A percentile compares a stretch with the other conserved stretches of the same genome.
Conservation (phyloP, 2,888 invertebrate genomes). For the Acleris emargana region DNA sequence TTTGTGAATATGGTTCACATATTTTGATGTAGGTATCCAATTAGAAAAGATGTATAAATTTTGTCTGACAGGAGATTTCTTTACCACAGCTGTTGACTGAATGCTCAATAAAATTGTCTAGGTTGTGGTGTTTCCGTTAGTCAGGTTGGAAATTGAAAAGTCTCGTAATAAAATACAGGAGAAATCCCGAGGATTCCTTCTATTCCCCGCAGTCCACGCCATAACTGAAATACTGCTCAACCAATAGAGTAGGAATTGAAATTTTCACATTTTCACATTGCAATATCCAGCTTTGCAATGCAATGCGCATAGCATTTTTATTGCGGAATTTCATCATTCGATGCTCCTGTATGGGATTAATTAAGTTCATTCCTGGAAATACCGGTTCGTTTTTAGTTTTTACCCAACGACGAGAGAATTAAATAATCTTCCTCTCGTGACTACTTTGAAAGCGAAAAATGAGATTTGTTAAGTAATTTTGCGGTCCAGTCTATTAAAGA, state of each 20-base stretch:
- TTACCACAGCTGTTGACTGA: too few species aligned
- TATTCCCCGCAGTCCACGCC: conserved; percentile 14
- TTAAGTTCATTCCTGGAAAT: not conserved
- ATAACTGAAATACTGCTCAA: conserved; percentile 20
- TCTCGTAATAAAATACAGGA: conserved; percentile 4
- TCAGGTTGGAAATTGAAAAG: conserved; percentile 9
- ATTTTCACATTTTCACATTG: conserved; percentile 24
- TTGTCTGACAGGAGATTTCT: too few species aligned
- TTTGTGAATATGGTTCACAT: too few species aligned
- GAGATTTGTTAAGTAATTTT: not conserved
- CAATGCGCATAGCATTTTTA: conserved; percentile 21
- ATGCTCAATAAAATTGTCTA: too few species aligned
- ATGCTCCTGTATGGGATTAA: conserved; percentile 13
- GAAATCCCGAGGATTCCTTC: conserved; percentile 6
- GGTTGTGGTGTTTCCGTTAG: too few species aligned
- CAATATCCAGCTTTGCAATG: conserved; percentile 21
- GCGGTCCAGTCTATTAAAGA: not conserved
- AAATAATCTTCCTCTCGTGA: not conserved
- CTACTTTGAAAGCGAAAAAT: not conserved
- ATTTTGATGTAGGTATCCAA: too few species aligned
- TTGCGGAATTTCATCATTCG: conserved; percentile 21
- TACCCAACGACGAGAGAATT: too few species aligned
- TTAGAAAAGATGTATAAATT: too few species aligned
- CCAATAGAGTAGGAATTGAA: conserved; percentile 21
- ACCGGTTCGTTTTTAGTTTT: not conserved